Evolutionary conservation across 1,140 invertebrate genomes (phyloP), one percentile per base, ranked within the genome.

Genomic region (Plodia interpunctella): DNA sequence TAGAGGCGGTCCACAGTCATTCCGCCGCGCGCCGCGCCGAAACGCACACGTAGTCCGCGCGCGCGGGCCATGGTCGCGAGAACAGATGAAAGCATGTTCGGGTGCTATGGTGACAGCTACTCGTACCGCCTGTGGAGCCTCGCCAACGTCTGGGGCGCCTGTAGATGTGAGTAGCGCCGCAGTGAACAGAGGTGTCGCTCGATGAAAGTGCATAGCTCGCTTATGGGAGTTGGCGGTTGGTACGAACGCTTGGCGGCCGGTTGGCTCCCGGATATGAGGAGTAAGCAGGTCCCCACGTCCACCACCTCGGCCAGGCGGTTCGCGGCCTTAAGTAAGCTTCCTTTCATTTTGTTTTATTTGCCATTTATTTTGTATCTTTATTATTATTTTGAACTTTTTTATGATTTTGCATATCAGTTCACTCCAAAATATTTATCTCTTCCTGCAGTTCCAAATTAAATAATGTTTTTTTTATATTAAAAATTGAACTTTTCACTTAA

Each of bases 101-200:
- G 91, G 71, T 92, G 91, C 89, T 92, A 92, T 89, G 92, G 85
- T 87, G 87, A 93, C 88, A 93, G 92, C 85, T 93, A 93, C 88
- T 93, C 92, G 80, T 93, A 93, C 88, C 90, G 92, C 74, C 91
- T 94, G 76, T 94, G 93, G 93, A 93, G 91, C 89, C 90, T 94
- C 80, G 93, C 93, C 86, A 93, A 93, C 90, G 92, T 93, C 62
- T 93, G 92, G 92, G 92, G 91, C 89, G 91, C 90, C 87, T 92
- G 91, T 84, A 92, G 92, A 90, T 92, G 92, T 94, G 90, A 93
- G 92, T 93, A 91, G 72, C 59, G 68, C 68, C 62, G 68, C 68
- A 76, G 76, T 71, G 70, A 70, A 70, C 68, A 72, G 63, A 70
- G 67, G 78, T 82, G 76, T 76, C 70, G 66, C 78, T 77, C 68